These are phyloP conservation scores for Dryadula phaetusa DNA, from an alignment of 2,888 invertebrate species.

Conservation along the genomic window DNA sequence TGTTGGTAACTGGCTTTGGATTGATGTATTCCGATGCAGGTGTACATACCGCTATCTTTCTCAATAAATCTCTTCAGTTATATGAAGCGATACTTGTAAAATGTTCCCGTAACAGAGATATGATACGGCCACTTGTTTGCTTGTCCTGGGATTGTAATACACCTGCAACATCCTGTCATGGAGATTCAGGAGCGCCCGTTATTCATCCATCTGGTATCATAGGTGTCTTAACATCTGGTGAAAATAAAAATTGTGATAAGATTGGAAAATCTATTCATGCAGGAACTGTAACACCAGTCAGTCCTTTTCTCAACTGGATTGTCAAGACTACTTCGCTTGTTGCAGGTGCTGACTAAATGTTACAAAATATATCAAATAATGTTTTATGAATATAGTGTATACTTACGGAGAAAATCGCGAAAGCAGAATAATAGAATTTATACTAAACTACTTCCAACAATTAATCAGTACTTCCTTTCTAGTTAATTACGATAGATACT, in stretches of 20 bases:
- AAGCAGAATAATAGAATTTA: too few species aligned
- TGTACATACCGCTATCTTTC: not conserved
- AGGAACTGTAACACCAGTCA: not conserved
- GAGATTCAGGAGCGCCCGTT: slow-evolving; percentile 30
- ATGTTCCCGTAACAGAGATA: not conserved
- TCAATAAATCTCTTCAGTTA: slow-evolving; percentile 7
- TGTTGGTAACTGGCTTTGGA: not conserved
- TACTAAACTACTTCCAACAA: too few species aligned
- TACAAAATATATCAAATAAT: too few species aligned
- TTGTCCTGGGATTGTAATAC: slow-evolving; percentile 5
- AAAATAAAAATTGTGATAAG: not conserved
- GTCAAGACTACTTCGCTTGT: too few species aligned
- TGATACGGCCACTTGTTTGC: not conserved
- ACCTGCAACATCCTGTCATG: slow-evolving; percentile 11
- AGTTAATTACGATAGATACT: too few species aligned
- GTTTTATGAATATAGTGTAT: too few species aligned
- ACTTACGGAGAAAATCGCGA: too few species aligned
- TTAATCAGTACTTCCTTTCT: too few species aligned
- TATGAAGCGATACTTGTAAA: not conserved
- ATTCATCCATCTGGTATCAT: slow-evolving; percentile 25
- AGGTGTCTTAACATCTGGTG: slow-evolving; percentile 5
- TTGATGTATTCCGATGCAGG: not conserved
- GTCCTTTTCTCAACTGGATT: slow-evolving; percentile 16
- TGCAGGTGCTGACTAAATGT: too few species aligned
- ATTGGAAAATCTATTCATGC: not conserved